Conservation (phyloP, 2,797 vertebrate species). For the Protonibea diacanthus region DNA sequence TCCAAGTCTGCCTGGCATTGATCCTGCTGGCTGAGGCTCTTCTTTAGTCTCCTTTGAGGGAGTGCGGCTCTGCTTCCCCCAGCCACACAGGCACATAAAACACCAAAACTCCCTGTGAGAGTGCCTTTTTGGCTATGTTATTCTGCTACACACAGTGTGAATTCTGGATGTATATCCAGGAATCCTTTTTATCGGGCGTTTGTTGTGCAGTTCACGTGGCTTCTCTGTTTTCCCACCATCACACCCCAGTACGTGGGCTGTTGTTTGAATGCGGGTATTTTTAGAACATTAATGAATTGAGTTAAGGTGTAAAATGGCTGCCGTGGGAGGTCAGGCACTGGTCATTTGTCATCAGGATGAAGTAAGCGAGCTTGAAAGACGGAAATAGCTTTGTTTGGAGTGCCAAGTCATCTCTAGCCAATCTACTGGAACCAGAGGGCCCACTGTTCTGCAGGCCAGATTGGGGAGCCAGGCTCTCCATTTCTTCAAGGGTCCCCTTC, state of each 20-base stretch:
- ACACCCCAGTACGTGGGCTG: slow-evolving; percentile 46
- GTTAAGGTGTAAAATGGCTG: slow-evolving; percentile 65
- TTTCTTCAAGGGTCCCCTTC: slow-evolving; percentile 60
- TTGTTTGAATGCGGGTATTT: slow-evolving; percentile 60
- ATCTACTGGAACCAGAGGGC: slow-evolving; percentile 55
- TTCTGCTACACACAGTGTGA: slow-evolving; percentile 34
- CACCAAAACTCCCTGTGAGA: slow-evolving; percentile 38
- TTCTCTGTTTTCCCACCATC: slow-evolving; percentile 43
- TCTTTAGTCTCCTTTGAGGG: slow-evolving; percentile 50
- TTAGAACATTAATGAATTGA: slow-evolving; percentile 70
- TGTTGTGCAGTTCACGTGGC: slow-evolving; percentile 33
- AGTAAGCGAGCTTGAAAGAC: slow-evolving; percentile 59
- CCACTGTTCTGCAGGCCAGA: slow-evolving; percentile 36
- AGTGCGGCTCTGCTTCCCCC: slow-evolving; percentile 22
- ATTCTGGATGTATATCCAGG: slow-evolving; percentile 41
- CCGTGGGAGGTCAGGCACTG: slow-evolving; percentile 62
- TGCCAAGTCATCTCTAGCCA: slow-evolving; percentile 67
- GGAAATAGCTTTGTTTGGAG: slow-evolving; percentile 66
- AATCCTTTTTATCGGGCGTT: slow-evolving; percentile 30
- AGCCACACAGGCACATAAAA: slow-evolving; percentile 36
- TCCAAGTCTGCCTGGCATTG: slow-evolving; percentile 63
- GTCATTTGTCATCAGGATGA: slow-evolving; percentile 64
- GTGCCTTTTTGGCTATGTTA: slow-evolving; percentile 34
- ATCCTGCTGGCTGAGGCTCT: slow-evolving; percentile 52
- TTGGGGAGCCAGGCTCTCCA: slow-evolving; percentile 54